phyloP scores from a whole-genome alignment of 2,888 invertebrate species.

The Noctua fimbriata region DNA sequence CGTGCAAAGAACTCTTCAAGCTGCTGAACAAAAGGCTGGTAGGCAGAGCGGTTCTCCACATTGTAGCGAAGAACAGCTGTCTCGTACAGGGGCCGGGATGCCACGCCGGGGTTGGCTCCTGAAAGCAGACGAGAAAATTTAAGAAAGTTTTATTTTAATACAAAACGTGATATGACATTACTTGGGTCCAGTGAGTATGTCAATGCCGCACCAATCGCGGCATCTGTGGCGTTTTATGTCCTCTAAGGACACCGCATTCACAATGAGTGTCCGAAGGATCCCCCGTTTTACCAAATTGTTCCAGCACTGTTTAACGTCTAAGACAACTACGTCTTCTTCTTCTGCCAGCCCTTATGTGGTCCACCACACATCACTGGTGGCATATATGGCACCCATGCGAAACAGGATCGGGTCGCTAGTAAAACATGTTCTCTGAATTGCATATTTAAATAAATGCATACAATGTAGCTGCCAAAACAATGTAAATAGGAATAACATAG shows the following conservation, averaged over 20 bases:
- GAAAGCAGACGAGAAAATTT: slow-evolving; percentile 56
- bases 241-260: background rate
- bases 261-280: background rate
- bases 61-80: slow-evolving; percentile 90
- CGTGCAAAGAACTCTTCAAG: slow-evolving; percentile 82
- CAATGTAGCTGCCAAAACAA: slow-evolving; percentile 22
- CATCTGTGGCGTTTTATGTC: background rate
- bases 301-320: background rate
- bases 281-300: background rate
- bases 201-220: background rate
- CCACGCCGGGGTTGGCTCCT: slow-evolving; percentile 91
- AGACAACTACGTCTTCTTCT: background rate
- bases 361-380: background rate
- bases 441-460: slow-evolving; percentile 27
- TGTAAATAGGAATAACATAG: background rate
- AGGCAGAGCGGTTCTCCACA: slow-evolving; percentile 85
- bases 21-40: slow-evolving; percentile 87
- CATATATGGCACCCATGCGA: background rate
- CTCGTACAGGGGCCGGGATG: slow-evolving; percentile 90
- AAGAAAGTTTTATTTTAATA: background rate
- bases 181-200: background rate
- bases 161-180: background rate
- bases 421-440: background rate
- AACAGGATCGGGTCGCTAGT: background rate
- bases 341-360: background rate